Evolutionary conservation across 2,113 vertebrate species (phyloP).

Genomic region (Podarcis muralis): DNA sequence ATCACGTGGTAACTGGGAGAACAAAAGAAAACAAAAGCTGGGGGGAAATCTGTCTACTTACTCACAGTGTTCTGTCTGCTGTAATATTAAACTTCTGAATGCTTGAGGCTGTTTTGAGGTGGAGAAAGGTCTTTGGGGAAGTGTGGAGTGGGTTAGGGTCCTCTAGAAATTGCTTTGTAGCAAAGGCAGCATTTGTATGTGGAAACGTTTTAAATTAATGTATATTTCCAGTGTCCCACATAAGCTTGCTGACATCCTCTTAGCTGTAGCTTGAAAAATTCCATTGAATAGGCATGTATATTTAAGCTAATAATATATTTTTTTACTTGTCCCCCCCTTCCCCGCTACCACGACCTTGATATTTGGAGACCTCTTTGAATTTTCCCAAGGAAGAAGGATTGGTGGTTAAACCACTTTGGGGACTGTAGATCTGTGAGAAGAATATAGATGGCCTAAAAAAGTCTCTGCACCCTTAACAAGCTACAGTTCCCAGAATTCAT

Average conservation of each 20-base stretch:
- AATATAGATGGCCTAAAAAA: no score
- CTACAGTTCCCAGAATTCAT: no score
- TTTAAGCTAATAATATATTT: no score
- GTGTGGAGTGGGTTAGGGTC: neutral
- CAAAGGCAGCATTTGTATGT: neutral
- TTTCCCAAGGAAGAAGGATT: no score
- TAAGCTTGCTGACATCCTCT: neutral
- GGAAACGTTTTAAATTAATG: neutral
- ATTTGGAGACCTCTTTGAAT: no score
- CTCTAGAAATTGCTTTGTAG: neutral
- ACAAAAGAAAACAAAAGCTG: neutral
- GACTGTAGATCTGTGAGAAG: no score
- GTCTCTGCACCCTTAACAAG: no score
- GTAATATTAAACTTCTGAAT: neutral
- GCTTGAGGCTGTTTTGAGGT: neutral
- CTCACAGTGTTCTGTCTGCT: neutral
- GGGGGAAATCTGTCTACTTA: neutral
- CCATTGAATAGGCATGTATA: no score
- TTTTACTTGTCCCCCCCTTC: no score
- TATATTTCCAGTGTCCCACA: neutral
- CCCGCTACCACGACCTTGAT: no score
- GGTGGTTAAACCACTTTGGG: no score
- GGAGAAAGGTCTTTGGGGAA: neutral
- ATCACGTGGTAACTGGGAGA: neutral
- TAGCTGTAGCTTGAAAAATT: neutral